Evolutionary conservation across 2,797 vertebrate species (phyloP), one percentile per base, ranked within the genome.

Genomic region (Phylloscopus collybita): DNA sequence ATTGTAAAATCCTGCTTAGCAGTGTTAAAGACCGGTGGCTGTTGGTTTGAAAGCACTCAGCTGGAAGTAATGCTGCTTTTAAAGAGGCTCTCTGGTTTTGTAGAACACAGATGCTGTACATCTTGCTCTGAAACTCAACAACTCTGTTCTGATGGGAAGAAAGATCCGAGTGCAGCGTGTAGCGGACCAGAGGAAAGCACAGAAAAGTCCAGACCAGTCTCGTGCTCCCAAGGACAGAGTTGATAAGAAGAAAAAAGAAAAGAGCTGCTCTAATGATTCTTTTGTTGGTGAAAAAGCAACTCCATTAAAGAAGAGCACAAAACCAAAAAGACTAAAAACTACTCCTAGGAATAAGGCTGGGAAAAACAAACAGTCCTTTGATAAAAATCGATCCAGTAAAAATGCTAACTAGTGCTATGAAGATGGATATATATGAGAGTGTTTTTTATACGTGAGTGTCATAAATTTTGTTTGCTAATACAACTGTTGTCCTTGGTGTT

Each of bases 81-180:
- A 16, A 79, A 54, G 71, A 8, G 66, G 8, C 13, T 42, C 10
- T 92, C 49, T 50, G 57, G 42, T 74, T 50, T 88, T 86, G 42
- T 44, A 98, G 98, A 97, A 96, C 47, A 97, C 80, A 13, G 98
- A 98, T 86, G 97, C 97, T 34, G 98, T 98, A 44, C 97, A 98
- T 45, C 98, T 98, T 65, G 98, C 98, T 83, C 93, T 98, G 87
- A 98, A 97, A 64, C 96, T 98, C 90, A 98, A 98, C 51, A 93
- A 97, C 67, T 97, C 97, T 13, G 93, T 97, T 64, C 92, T 98
- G 54, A 88, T 97, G 97, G 98, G 98, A 90, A 97, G 98, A 83
- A 98, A 96, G 83, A 76, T 98, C 14, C 90, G 98, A 95, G 97
- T 98, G 88, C 97, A 97, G 87, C 97, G 82, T 7, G 94, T 96